These are phyloP conservation scores for Ageneiosus marmoratus DNA, from an alignment of 2,113 vertebrate genomes.

Conservation along the genomic window DNA sequence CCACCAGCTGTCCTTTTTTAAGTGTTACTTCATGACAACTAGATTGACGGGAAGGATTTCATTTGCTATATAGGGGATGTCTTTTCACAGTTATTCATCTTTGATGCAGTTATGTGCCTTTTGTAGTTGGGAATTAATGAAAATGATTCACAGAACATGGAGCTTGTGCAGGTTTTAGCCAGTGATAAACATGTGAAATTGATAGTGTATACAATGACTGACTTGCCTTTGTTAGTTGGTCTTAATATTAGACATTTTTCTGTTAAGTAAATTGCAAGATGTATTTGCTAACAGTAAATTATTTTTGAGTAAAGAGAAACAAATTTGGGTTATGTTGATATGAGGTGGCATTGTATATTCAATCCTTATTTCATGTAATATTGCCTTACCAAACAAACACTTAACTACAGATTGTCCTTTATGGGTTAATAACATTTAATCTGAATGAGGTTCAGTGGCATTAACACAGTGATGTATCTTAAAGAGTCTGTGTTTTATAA, in stretches of 20 bases:
- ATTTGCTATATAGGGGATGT: conserved; percentile 42
- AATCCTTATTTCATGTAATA: background rate
- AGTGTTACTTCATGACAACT: conserved; percentile 39
- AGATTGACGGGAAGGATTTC: conserved; percentile 49
- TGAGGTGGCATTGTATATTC: background rate
- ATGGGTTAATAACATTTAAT: background rate
- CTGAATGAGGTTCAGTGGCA: background rate
- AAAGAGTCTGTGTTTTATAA: background rate
- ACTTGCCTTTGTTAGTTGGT: background rate
- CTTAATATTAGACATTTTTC: background rate
- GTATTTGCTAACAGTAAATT: background rate
- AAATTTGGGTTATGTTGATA: background rate
- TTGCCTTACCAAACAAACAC: conserved; percentile 4
- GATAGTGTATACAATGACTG: background rate
- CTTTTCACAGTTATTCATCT: conserved; percentile 10
- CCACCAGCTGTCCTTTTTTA: conserved; percentile 56
- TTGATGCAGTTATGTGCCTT: conserved; percentile 28
- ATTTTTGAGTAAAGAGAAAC: background rate
- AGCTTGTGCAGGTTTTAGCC: conserved; percentile 11
- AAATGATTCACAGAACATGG: background rate
- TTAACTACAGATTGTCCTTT: background rate
- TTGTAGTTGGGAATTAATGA: background rate
- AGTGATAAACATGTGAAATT: conserved; percentile 27
- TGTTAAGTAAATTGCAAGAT: background rate
- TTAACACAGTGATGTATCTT: conserved; percentile 1